These are phyloP conservation scores for Sebastes fasciatus DNA, from an alignment of 2,113 vertebrate species.

Conservation along the genomic window DNA sequence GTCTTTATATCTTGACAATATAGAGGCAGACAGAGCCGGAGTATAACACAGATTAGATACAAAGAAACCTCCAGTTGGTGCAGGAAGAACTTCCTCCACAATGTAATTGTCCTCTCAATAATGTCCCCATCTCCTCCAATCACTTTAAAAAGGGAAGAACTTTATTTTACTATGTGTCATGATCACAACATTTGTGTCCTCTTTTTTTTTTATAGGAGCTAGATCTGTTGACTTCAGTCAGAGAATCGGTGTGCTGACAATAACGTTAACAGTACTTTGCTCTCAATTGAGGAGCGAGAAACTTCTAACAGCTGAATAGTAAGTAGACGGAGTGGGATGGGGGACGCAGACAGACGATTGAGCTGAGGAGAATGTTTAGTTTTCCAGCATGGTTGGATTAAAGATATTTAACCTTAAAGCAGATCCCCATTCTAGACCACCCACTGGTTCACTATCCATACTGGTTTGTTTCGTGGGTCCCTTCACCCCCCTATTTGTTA, in stretches of 20 bases:
- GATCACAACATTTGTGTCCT: constrained; percentile 27
- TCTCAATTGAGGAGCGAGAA: constrained; percentile 4
- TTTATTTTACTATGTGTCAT: constrained; percentile 17
- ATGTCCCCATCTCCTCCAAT: constrained; percentile 22
- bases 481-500: constrained; percentile 41
- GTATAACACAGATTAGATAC: constrained; percentile 62
- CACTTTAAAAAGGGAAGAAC: constrained; percentile 37
- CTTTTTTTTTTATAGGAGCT: constrained; percentile 7
- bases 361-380: constrained; percentile 69
- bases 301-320: constrained; percentile 14
- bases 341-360: constrained; percentile 44
- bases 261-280: constrained; percentile 20
- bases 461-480: constrained; percentile 48
- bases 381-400: constrained; percentile 73
- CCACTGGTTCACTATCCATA: constrained; percentile 53
- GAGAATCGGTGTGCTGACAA: constrained; percentile 45
- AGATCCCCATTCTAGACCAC: constrained; percentile 72
- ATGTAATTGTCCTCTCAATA: constrained; percentile 51
- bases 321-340: background rate
- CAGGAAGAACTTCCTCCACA: constrained; percentile 36
- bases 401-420: constrained; percentile 76
- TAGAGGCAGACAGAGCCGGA: constrained; percentile 39
- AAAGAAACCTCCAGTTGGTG: constrained; percentile 38
- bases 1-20: constrained; percentile 65
- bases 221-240: constrained; percentile 52